A percentile compares a stretch with the other conserved stretches of the same genome.
These are phyloP conservation scores for Phenganax marumi DNA, from an alignment of 92 coral and sea anemone genomes.

Conservation along the genomic window DNA sequence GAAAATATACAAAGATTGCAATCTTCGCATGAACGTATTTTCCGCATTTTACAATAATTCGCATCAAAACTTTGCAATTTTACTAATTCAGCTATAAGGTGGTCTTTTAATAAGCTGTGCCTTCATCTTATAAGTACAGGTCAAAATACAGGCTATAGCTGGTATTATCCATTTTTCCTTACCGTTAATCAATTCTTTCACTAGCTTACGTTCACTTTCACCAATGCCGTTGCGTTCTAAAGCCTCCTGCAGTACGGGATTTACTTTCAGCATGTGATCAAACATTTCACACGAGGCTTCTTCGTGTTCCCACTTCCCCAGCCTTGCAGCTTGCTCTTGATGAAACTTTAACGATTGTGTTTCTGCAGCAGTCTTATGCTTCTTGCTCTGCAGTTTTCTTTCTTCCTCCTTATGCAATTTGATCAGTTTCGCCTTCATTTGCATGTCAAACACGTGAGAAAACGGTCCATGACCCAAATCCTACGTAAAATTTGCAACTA, in stretches of 20 bases:
- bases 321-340: conserved; percentile 2
- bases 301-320: conserved; percentile 68
- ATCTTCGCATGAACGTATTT: no score
- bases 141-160: neutral
- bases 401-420: neutral
- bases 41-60: no score
- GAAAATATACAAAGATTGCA: no score
- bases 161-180: conserved; percentile 35
- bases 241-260: conserved; percentile 54
- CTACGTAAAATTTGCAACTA: neutral
- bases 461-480: conserved; percentile 86
- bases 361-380: neutral
- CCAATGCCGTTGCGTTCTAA: conserved; percentile 56
- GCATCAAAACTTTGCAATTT: no score
- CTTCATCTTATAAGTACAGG: no score
- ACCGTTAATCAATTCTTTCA: conserved; percentile 75
- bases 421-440: conserved; percentile 38
- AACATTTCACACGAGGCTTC: conserved; percentile 82
- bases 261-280: conserved; percentile 71
- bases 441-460: conserved; percentile 79
- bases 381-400: neutral
- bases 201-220: conserved; percentile 62
- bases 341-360: conserved; percentile 5
- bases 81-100: no score
- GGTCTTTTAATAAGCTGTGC: no score